These are phyloP conservation scores for Gracilinanus agilis DNA, from an alignment of 2,113 vertebrate species.

Conservation along the genomic window DNA sequence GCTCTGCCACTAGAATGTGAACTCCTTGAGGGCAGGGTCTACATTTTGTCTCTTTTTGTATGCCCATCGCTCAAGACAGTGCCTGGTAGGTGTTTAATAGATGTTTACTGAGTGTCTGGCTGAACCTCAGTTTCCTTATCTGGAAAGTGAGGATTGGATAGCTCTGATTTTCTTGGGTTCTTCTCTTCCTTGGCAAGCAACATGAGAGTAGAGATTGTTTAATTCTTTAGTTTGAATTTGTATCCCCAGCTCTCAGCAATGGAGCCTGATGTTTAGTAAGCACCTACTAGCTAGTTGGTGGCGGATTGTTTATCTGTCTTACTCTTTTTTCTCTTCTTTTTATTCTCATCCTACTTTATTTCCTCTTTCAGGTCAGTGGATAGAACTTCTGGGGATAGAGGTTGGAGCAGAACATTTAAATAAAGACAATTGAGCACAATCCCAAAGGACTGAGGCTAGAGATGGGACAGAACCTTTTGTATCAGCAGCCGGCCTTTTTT, in stretches of 20 bases:
- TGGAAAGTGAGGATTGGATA: no score
- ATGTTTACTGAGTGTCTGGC: not conserved
- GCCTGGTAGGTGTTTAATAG: not conserved
- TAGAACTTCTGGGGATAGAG: no score
- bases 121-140: no score
- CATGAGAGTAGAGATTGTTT: not conserved
- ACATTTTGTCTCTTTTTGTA: not conserved
- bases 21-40: not conserved
- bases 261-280: not conserved
- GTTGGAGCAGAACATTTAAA: not conserved
- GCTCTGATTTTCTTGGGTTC: not conserved
- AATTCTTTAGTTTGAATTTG: not conserved
- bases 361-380: not conserved
- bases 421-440: not conserved
- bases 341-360: not conserved
- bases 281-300: not conserved
- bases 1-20: not conserved
- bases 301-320: not conserved
- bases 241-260: not conserved
- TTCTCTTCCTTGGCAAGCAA: not conserved
- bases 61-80: no score
- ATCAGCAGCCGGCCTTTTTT: not conserved
- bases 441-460: not conserved
- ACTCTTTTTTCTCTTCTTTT: not conserved
- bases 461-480: not conserved